Percentiles rank a stretch among this genome's conserved stretches.
Evolutionary conservation across 2,797 vertebrate genomes (phyloP).

Genomic region (Ciconia nigra): DNA sequence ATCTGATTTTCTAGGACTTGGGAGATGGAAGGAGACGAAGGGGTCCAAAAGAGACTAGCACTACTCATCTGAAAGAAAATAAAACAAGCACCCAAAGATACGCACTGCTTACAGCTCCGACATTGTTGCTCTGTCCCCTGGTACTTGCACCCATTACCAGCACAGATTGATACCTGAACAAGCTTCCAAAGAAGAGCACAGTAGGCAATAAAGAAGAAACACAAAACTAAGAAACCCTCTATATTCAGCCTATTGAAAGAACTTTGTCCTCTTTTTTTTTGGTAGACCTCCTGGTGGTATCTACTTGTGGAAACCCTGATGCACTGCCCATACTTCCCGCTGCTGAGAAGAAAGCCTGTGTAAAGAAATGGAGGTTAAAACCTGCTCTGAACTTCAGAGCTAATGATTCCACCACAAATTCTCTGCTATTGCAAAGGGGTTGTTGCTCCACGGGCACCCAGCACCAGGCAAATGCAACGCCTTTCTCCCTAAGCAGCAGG

Average conservation of each 20-base stretch:
- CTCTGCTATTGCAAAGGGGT: neutral
- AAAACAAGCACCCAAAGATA: neutral
- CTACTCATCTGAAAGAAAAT: neutral
- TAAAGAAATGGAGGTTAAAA: neutral
- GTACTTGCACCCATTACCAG: neutral
- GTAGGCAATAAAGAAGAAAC: neutral
- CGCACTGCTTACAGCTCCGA: rapidly evolving
- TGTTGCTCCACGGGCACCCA: neutral
- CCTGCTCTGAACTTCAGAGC: neutral
- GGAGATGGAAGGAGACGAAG: neutral
- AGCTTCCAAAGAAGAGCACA: neutral
- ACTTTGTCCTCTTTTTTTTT: neutral
- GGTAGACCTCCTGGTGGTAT: neutral
- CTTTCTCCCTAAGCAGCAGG: neutral
- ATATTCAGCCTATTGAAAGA: neutral
- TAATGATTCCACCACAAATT: neutral
- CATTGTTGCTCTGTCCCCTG: neutral
- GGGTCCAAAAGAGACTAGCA: neutral
- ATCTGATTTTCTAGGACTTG: neutral
- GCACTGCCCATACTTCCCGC: neutral
- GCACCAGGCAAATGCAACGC: neutral
- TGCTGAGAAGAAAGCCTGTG: neutral
- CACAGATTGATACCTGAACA: neutral
- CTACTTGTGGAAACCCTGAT: neutral
- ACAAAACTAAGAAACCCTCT: neutral